Percentiles rank a stretch among this genome's conserved stretches.
Evolutionary conservation across 2,113 vertebrate species (phyloP).

Genomic region (Microtus pennsylvanicus): DNA sequence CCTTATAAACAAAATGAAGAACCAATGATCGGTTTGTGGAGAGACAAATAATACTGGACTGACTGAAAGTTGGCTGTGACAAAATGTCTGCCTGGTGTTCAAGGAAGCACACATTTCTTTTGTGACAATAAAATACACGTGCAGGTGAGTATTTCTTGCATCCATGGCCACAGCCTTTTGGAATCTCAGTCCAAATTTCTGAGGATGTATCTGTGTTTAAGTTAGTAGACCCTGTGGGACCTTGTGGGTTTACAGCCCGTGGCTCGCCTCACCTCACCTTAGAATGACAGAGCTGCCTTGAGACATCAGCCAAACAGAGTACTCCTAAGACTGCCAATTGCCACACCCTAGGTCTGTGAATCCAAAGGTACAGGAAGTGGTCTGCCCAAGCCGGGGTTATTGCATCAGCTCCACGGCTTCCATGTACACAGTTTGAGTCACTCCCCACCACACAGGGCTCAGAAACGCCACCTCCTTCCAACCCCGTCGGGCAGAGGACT

Average conservation of each 20-base stretch:
- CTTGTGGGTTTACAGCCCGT: neutral
- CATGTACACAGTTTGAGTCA: constrained; percentile 57
- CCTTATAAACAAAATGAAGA: neutral
- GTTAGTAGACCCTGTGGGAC: neutral
- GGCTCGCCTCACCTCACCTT: neutral
- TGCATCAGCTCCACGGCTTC: neutral
- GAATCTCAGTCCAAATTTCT: neutral
- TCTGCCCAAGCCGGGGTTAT: constrained; percentile 35
- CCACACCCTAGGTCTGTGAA: constrained; percentile 27
- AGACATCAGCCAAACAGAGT: constrained; percentile 8
- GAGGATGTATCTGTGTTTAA: too few relatives aligned
- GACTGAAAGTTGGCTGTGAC: neutral
- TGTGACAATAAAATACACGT: neutral
- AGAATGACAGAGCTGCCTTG: neutral
- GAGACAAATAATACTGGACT: neutral
- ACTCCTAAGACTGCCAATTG: neutral
- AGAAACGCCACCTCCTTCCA: constrained; percentile 19
- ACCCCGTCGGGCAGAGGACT: constrained; percentile 28
- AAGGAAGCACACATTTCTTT: neutral
- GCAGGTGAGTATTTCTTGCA: neutral
- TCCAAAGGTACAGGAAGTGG: constrained; percentile 75
- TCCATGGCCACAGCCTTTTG: neutral
- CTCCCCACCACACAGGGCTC: neutral
- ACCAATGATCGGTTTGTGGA: neutral
- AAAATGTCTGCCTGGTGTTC: neutral